Evolutionary conservation across 2,888 invertebrate species (phyloP), one percentile per base, ranked within the genome.

Genomic region (Apotomis betuletana): DNA sequence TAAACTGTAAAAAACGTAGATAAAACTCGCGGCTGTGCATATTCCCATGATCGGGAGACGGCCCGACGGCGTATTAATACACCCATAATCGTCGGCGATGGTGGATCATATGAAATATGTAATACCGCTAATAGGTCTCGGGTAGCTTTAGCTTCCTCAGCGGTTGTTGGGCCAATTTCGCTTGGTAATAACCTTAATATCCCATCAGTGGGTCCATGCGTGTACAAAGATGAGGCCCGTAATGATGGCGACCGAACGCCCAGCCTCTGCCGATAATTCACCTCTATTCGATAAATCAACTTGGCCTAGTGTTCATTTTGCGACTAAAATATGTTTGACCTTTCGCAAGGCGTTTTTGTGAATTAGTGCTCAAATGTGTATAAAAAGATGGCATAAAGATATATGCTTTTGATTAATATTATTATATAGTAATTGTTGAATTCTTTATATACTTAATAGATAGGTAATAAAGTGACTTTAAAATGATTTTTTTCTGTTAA

Each of bases 61-160:
- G 80, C 81, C 80, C 83, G 88, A 87, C 87, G 86, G 88, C 90
- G 84, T 88, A 88, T 91, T 92, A 92, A 92, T 91, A 86, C 84
- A 87, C 85, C 90, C 89, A 90, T 92, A 92, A 92, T 92, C 87
- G 88, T 81, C 85, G 89, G 85, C 88, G 89, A 86, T 85, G 85
- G 81, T 81, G 87, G 88, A 89, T 88, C 89, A 88, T 88, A 91
- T 90, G 89, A 90, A 91, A 91, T 91, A 91, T 91, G 90, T 90
- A 90, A 90, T 91, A 87, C 88, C 88, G 88, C 90, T 91, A 91
- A 91, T 92, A 91, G 90, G 89, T 86, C 85, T 88, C 83, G 85
- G 87, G 89, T 86, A 91, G 92, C 92, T 93, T 90, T 86, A 91
- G 92, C 92, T 93, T 90, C 92, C 91, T 93, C 90, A 92, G 92